Base-by-base conservation (phyloP, 2,797 vertebrate species). In the Sebastiscus tertius region DNA sequence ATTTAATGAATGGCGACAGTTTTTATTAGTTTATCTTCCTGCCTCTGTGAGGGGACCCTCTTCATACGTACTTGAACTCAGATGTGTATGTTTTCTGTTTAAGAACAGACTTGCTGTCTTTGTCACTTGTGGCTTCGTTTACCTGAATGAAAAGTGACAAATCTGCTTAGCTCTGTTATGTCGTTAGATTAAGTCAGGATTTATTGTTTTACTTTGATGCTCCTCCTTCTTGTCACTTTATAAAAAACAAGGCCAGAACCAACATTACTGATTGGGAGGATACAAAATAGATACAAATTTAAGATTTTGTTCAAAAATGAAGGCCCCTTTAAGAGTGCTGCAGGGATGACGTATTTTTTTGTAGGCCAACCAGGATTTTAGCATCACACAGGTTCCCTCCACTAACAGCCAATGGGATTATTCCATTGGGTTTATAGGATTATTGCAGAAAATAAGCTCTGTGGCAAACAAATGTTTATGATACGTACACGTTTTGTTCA, bases 61-160 rank as follows among this genome's bases (percentile, higher is more conserved):
- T 75, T 83, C 76, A 56, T n/a, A 70, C 27, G 1, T 46, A 49
- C 60, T 70, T 79, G 61, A 86, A 61, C n/a, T 67, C 36, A 20
- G 46, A 77, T 64, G n/a, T 54, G 52, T 26, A 56, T 13, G 13
- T 73, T 62, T 84, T 52, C 83, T 79, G 70, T 64, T 68, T 63
- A 67, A 60, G 49, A n/a, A 39, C 27, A 71, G 72, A 72, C 60
- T 70, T 73, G 52, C 65, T 62, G 56, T 76, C 20, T 67, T 73
- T 33, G 66, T 66, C 4, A 34, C 42, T 42, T 29, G 55, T 58
- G 18, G 34, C 14, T 49, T 75, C 1, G 20, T 74, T 75, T 61
- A 42, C 36, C 31, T 34, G 56, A 60, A 85, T 86, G 78, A 81
- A 85, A 87, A 74, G 79, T 77, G 89, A 88, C 88, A 88, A 86